Conservation (phyloP, 2,797 vertebrate species). For the Manis crassicaudata region DNA sequence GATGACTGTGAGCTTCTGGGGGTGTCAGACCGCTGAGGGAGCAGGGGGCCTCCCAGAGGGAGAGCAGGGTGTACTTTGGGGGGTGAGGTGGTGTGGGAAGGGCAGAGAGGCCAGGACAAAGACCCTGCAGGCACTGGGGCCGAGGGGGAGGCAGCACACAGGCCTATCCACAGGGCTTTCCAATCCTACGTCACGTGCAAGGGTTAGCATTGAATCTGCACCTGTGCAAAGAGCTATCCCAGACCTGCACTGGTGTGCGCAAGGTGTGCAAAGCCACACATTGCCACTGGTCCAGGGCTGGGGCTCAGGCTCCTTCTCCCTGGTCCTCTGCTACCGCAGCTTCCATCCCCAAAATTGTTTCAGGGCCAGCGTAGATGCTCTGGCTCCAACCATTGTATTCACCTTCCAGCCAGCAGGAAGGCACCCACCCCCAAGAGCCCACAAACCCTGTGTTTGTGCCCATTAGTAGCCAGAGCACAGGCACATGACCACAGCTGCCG, state of each 20-base stretch:
- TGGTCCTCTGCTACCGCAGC: background rate
- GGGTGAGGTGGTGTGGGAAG: background rate
- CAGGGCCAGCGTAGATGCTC: background rate
- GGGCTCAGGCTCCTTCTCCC: background rate
- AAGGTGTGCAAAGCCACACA: no score
- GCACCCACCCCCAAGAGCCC: background rate
- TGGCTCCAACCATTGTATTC: background rate
- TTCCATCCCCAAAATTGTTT: background rate
- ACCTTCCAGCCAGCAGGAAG: background rate
- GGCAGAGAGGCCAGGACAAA: background rate
- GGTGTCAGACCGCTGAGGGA: background rate
- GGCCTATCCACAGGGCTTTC: background rate
- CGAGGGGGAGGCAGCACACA: no score
- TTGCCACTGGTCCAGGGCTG: background rate
- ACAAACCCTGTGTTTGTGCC: background rate
- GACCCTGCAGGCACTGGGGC: accelerated
- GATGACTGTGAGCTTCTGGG: background rate
- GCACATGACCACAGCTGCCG: background rate
- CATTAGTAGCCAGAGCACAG: background rate
- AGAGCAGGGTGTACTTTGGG: background rate
- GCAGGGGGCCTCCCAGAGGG: background rate
- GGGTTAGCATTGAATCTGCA: background rate
- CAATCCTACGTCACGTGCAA: background rate
- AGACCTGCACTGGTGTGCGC: no score
- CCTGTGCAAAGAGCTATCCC: no score